A percentile compares a stretch with the other conserved stretches of the same genome.
These are phyloP conservation scores for Sarcophaga rosellei DNA, from an alignment of 2,888 invertebrate species.

Conservation along the genomic window DNA sequence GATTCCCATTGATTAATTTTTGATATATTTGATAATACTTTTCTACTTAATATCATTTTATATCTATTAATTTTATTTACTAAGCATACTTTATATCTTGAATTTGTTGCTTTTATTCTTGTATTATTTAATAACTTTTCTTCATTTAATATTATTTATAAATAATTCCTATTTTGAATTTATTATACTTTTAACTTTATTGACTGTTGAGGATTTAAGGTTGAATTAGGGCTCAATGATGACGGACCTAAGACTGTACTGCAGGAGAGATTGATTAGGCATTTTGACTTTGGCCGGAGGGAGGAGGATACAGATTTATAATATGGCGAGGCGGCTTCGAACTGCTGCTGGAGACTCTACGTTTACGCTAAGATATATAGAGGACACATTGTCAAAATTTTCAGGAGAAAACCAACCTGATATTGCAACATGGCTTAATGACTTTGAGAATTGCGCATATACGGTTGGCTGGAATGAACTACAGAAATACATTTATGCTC, in stretches of 20 bases:
- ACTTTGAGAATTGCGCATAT: conserved; percentile 46
- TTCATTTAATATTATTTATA: no score
- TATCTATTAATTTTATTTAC: no score
- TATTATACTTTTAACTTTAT: no score
- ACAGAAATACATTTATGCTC: conserved; percentile 57
- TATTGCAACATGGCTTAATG: conserved; percentile 4
- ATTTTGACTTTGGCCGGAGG: background rate
- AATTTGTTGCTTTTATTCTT: no score
- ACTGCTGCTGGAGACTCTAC: background rate
- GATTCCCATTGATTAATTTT: no score
- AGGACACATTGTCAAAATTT: conserved; percentile 33
- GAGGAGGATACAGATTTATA: background rate
- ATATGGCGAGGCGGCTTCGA: background rate
- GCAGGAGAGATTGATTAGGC: conserved; percentile 17
- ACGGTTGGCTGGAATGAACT: conserved; percentile 52
- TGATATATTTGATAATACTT: no score
- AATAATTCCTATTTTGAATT: no score
- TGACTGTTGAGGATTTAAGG: background rate
- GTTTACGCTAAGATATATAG: background rate
- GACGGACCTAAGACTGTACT: background rate
- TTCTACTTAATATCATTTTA: no score
- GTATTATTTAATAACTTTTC: no score
- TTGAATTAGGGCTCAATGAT: background rate
- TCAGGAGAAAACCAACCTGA: conserved; percentile 23
- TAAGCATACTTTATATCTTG: no score